Percentiles rank a stretch among this genome's conserved stretches.
These are phyloP conservation scores for Catamblyrhynchus diadema DNA, from an alignment of 2,797 vertebrate species.

Conservation along the genomic window DNA sequence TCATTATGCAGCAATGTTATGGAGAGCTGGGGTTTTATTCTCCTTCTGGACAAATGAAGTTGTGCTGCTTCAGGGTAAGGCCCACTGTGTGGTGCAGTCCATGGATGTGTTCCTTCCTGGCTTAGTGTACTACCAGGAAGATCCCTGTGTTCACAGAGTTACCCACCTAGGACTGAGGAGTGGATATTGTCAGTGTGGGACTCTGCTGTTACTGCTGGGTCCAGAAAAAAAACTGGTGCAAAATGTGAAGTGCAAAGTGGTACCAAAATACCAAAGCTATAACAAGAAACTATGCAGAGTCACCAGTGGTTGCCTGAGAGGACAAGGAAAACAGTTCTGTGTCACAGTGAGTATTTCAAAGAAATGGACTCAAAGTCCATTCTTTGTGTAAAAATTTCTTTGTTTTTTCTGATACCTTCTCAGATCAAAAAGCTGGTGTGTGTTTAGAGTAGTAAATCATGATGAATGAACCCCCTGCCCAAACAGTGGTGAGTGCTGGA, in stretches of 20 bases:
- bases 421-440: background rate
- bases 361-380: background rate
- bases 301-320: background rate
- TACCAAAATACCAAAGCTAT: background rate
- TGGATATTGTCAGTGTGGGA: background rate
- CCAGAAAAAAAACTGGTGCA: background rate
- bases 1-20: background rate
- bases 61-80: background rate
- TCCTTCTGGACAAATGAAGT: background rate
- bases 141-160: background rate
- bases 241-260: background rate
- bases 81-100: background rate
- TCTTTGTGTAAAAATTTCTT: background rate
- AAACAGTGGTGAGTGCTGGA: background rate
- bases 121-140: background rate
- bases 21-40: background rate
- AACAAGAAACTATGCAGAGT: background rate
- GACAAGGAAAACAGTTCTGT: background rate
- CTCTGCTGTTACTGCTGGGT: background rate
- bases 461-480: background rate
- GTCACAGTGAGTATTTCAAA: background rate
- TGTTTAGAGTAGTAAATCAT: background rate
- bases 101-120: background rate
- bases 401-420: background rate
- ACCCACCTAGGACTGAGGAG: background rate